Conservation (phyloP, 2,888 invertebrate genomes). For the Elegia similella region DNA sequence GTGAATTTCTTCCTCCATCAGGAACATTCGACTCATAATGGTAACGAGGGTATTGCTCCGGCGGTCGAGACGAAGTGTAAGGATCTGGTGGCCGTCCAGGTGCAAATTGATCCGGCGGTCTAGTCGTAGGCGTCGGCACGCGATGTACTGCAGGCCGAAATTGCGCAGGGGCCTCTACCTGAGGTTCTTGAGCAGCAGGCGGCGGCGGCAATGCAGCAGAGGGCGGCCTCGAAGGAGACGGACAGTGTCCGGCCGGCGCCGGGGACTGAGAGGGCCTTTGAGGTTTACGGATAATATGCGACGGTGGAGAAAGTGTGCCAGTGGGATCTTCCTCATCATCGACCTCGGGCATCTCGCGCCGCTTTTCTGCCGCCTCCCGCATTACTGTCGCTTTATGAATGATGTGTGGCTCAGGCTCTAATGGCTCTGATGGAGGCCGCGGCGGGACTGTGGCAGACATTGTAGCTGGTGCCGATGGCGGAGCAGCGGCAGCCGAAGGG, state of each 20-base stretch:
- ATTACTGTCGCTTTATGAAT: constrained; percentile 79
- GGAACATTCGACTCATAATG: constrained; percentile 57
- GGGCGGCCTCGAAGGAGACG: constrained; percentile 65
- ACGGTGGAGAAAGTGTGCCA: constrained; percentile 70
- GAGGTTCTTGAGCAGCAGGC: constrained; percentile 46
- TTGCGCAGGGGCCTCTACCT: constrained; percentile 46
- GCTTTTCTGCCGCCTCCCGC: constrained; percentile 76
- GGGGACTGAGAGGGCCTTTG: constrained; percentile 60
- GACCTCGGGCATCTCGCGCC: constrained; percentile 67
- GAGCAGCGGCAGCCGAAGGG: constrained; percentile 75
- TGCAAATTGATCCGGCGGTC: constrained; percentile 62
- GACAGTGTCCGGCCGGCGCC: constrained; percentile 57
- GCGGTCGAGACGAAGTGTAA: constrained; percentile 62
- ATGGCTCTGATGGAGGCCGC: constrained; percentile 71
- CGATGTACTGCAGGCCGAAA: constrained; percentile 56
- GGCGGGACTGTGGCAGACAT: constrained; percentile 59
- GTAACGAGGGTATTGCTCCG: constrained; percentile 61
- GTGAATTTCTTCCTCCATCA: constrained; percentile 55
- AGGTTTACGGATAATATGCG: constrained; percentile 75
- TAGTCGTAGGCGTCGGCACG: constrained; percentile 59
- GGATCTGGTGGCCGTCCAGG: constrained; percentile 66
- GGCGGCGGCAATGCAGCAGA: constrained; percentile 50
- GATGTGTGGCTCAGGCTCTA: constrained; percentile 79
- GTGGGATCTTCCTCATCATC: constrained; percentile 69
- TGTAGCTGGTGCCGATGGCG: constrained; percentile 46